A percentile compares a stretch with the other conserved stretches of the same genome.
Conservation (phyloP, 2,797 vertebrate genomes). For the Dromococcyx pavoninus region DNA sequence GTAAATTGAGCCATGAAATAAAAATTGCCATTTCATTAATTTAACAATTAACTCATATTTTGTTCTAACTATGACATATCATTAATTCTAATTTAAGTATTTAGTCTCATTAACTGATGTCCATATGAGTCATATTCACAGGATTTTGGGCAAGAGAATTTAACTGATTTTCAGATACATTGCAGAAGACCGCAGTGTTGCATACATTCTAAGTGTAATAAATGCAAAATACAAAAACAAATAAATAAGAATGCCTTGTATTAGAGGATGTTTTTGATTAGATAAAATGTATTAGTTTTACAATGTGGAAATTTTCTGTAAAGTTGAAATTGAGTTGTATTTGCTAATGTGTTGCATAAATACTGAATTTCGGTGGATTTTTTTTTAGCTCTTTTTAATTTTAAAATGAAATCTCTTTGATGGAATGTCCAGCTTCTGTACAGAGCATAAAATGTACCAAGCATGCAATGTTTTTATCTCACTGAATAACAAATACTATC, state of each 20-base stretch:
- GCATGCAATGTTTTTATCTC: neutral
- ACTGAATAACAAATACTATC: neutral
- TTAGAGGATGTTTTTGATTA: neutral
- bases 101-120: neutral
- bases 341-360: neutral
- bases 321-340: neutral
- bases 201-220: neutral
- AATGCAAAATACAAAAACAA: neutral
- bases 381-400: neutral
- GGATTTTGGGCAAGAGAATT: neutral
- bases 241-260: neutral
- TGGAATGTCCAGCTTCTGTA: neutral
- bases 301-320: neutral
- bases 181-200: neutral
- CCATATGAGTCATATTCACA: neutral
- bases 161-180: neutral
- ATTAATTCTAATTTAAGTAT: constrained; percentile 6
- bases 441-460: neutral
- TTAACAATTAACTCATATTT: neutral
- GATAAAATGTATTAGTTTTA: neutral
- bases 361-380: neutral
- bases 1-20: neutral
- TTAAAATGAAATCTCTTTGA: neutral
- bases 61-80: neutral
- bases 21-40: neutral